A percentile compares a stretch with the other conserved stretches of the same genome.
Conservation (phyloP, 2,113 vertebrate species). For the Oncorhynchus tshawytscha region DNA sequence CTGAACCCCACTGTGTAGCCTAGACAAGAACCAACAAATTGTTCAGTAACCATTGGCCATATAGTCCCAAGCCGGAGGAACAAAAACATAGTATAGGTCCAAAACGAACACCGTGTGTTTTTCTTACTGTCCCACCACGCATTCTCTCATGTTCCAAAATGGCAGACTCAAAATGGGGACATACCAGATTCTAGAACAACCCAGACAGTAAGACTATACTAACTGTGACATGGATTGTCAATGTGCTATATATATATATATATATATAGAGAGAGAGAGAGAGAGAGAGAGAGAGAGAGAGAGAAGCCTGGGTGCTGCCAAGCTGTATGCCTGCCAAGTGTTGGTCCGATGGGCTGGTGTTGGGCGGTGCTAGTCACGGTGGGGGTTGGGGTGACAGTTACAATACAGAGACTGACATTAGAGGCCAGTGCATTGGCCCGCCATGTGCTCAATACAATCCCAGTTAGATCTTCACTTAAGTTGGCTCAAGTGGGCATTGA, state of each 20-base stretch:
- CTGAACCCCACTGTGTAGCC: neutral
- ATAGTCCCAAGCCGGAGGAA: neutral
- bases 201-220: constrained; percentile 22
- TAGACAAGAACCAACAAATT: neutral
- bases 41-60: neutral
- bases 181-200: constrained; percentile 38
- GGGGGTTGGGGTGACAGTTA: neutral
- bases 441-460: neutral
- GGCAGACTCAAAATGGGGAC: constrained; percentile 19
- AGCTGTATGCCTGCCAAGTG: constrained; percentile 28
- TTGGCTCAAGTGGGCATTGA: neutral
- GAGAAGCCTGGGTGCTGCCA: constrained; percentile 26
- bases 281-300: neutral
- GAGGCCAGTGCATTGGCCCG: neutral
- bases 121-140: neutral
- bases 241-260: constrained; percentile 5
- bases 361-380: constrained; percentile 28
- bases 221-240: constrained; percentile 47
- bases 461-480: neutral
- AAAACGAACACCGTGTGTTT: neutral
- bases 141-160: neutral
- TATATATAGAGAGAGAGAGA: no score
- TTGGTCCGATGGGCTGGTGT: constrained; percentile 21
- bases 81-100: neutral
- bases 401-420: constrained; percentile 22